Conservation (phyloP, 2,888 invertebrate species). For the Volucella inflata region DNA sequence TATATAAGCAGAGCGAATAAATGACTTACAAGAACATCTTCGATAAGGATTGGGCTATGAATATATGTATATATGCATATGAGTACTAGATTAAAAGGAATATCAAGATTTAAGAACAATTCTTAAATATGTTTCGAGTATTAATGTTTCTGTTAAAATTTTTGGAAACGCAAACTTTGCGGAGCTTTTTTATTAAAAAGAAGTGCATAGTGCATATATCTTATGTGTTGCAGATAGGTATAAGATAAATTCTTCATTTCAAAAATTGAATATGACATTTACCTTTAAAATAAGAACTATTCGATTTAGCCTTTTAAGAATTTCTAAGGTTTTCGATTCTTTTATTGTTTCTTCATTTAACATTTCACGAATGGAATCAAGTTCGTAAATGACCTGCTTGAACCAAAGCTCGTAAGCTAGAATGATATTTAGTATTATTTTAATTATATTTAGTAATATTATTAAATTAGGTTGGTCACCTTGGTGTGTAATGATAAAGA, state of each 20-base stretch:
- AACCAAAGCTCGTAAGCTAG: constrained; percentile 99
- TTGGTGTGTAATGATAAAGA: constrained; percentile 99
- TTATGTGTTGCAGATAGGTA: too few species aligned
- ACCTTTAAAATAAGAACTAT: constrained; percentile 97
- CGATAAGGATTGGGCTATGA: too few species aligned
- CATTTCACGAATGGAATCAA: constrained; percentile 94
- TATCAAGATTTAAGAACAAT: too few species aligned
- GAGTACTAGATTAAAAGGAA: too few species aligned
- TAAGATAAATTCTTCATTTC: background rate
- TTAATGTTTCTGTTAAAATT: too few species aligned
- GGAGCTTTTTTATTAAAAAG: too few species aligned
- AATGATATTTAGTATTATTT: constrained; percentile 72
- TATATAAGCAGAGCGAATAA: too few species aligned
- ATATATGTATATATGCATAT: too few species aligned
- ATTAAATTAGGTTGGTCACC: constrained; percentile 85
- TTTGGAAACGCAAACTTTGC: too few species aligned
- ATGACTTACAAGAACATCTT: too few species aligned
- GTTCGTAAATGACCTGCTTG: constrained; percentile 98
- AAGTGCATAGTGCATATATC: too few species aligned
- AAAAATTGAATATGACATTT: constrained; percentile 76
- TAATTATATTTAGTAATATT: background rate
- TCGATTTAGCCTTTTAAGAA: constrained; percentile 94
- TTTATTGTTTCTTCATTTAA: constrained; percentile 91
- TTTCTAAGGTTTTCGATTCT: constrained; percentile 96
- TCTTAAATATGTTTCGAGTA: too few species aligned